Base-by-base conservation (phyloP, 2,888 invertebrate genomes). In the Trissoscelio sp. region DNA sequence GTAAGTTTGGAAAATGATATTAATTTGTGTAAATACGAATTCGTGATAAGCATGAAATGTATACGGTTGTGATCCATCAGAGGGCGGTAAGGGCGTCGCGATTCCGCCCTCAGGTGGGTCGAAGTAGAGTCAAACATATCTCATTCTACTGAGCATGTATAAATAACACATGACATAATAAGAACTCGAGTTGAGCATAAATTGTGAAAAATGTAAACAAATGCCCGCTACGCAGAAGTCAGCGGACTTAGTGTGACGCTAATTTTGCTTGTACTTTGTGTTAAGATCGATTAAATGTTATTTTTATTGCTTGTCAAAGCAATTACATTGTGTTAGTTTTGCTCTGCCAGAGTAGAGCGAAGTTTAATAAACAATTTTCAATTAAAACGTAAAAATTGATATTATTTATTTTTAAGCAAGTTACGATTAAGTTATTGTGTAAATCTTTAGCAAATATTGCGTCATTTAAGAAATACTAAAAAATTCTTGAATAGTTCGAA, bases 61-160 rank as follows among this genome's bases (percentile, higher is more conserved):
- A 86, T 85, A 84, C 89, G 85, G 87, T 89, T 90, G 90, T 86
- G 86, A 87, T 90, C 89, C 90, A 91, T 91, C 89, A 83, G 90
- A 85, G 88, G 91, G 90, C 89, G 91, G 89, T 89, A 48, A 83
- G 88, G 91, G 91, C 91, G 91, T 89, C 86, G 90, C 88, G 87
- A 91, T 89, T 90, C 89, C 90, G 91, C 91, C 91, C 87, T 89
- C 91, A 90, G 90, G 91, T 91, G 90, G 91, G 86, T 88, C 89
- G 86, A 89, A 89, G 91, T 89, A 90, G 88, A 86, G 86, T 89
- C 87, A 84, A 83, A 84, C 88, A 88, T 88, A 88, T 88, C 85
- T 88, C 87, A 88, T 87, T 86, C 87, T 77, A 62, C 53, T 64
- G 62, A 46, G 77, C 74, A 69, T 62, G 83, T 83, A 84, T 86